Conservation (phyloP, 2,113 vertebrate species). For the Larimichthys crocea region DNA sequence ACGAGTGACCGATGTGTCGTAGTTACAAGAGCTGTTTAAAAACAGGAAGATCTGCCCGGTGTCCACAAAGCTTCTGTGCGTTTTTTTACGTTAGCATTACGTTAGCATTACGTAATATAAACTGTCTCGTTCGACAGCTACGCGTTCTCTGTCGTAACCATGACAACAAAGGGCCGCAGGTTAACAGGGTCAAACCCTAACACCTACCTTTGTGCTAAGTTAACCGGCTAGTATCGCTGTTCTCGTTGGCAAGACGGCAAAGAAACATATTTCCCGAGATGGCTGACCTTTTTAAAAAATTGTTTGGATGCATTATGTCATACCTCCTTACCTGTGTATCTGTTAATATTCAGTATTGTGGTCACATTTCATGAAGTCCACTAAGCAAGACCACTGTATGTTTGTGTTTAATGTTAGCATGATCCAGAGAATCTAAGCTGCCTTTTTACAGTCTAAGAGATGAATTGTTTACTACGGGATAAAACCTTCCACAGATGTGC, state of each 20-base stretch:
- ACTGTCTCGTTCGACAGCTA: too few species aligned
- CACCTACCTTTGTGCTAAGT: not conserved
- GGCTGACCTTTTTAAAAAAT: too few species aligned
- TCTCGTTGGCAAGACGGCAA: too few species aligned
- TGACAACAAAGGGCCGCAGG: too few species aligned
- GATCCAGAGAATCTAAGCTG: slow-evolving; percentile 56
- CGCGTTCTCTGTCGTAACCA: too few species aligned
- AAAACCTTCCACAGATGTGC: slow-evolving; percentile 54
- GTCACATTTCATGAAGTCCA: slow-evolving; percentile 12
- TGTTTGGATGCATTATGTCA: not conserved
- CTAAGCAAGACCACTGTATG: slow-evolving; percentile 20
- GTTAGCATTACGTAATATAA: too few species aligned
- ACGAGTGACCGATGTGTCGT: too few species aligned
- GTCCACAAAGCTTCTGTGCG: too few species aligned
- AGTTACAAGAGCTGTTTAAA: too few species aligned
- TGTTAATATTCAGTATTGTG: slow-evolving; percentile 28
- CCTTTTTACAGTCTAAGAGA: slow-evolving; percentile 59
- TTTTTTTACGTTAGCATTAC: too few species aligned
- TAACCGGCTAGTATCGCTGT: not conserved
- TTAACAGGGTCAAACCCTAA: too few species aligned
- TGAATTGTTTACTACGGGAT: slow-evolving; percentile 55
- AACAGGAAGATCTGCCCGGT: too few species aligned
- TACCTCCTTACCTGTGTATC: slow-evolving; percentile 11
- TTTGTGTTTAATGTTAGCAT: slow-evolving; percentile 30
- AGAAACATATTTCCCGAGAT: not conserved